Evolutionary conservation across 1,140 invertebrate species (phyloP).

Genomic region (Lasioglossum baleicum): DNA sequence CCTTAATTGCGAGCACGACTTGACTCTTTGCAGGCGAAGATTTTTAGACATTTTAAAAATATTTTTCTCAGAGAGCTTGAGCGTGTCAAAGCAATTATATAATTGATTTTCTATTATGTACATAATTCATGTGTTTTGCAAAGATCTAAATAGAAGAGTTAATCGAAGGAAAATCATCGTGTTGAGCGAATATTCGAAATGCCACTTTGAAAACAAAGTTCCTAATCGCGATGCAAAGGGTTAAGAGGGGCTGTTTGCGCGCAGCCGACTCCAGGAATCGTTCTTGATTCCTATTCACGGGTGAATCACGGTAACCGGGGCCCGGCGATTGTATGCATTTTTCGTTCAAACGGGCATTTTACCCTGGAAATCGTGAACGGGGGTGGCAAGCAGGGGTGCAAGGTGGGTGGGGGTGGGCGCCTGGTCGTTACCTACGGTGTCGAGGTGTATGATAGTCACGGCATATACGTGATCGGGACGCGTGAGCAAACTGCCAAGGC

Average conservation of each 20-base stretch:
- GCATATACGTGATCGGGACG: constrained; percentile 65
- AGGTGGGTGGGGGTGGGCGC: not conserved
- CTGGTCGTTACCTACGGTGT: constrained; percentile 60
- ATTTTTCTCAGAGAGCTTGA: no score
- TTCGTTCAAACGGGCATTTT: constrained; percentile 29
- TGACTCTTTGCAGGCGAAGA: no score
- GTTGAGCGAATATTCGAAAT: no score
- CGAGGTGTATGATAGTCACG: constrained; percentile 73
- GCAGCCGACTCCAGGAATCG: no score
- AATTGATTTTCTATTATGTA: no score
- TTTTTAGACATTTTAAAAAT: no score
- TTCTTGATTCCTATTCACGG: constrained; percentile 6
- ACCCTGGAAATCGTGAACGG: constrained; percentile 19
- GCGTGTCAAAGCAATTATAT: no score
- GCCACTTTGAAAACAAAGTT: no score
- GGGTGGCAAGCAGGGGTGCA: not conserved
- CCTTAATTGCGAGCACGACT: no score
- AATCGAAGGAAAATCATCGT: no score
- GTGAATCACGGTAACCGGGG: constrained; percentile 13
- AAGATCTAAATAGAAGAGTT: no score
- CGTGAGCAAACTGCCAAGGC: constrained; percentile 70
- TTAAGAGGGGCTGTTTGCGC: not conserved
- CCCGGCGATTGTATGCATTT: constrained; percentile 35
- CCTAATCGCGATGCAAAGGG: not conserved
- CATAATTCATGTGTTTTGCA: no score